These are phyloP conservation scores for Carollia perspicillata DNA, from an alignment of 2,113 vertebrate species.

Conservation along the genomic window DNA sequence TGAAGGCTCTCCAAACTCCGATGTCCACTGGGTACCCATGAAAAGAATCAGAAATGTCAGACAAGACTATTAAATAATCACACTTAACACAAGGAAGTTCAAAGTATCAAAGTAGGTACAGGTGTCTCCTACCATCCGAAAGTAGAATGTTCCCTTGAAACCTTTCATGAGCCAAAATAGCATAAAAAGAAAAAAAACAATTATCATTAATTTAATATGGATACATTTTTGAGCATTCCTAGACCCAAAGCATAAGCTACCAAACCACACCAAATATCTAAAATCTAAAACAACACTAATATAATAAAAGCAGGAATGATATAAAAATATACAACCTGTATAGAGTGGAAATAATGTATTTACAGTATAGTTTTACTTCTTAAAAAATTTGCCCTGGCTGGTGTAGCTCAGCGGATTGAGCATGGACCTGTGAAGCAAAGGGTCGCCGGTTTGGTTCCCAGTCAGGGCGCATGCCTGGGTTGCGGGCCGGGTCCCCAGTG, in stretches of 20 bases:
- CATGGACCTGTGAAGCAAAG: too few relatives aligned
- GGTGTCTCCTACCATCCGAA: not conserved
- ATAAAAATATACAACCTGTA: not conserved
- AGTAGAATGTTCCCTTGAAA: not conserved
- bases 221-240: not conserved
- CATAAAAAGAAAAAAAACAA: not conserved
- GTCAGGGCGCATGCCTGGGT: too few relatives aligned
- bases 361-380: not conserved
- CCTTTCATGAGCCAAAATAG: not conserved
- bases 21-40: not conserved
- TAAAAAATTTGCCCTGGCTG: too few relatives aligned
- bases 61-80: not conserved
- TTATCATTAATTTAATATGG: not conserved
- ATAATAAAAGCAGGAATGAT: not conserved
- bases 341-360: not conserved
- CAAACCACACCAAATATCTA: not conserved
- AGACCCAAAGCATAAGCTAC: not conserved
- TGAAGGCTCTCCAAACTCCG: not conserved
- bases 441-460: too few relatives aligned
- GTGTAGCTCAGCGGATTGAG: too few relatives aligned
- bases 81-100: not conserved
- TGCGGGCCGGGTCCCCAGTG: too few relatives aligned
- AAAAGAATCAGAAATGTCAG: not conserved
- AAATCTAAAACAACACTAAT: not conserved
- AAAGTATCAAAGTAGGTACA: not conserved